phyloP scores from a whole-genome alignment of 2,888 invertebrate genomes.

The Mamestra brassicae region DNA sequence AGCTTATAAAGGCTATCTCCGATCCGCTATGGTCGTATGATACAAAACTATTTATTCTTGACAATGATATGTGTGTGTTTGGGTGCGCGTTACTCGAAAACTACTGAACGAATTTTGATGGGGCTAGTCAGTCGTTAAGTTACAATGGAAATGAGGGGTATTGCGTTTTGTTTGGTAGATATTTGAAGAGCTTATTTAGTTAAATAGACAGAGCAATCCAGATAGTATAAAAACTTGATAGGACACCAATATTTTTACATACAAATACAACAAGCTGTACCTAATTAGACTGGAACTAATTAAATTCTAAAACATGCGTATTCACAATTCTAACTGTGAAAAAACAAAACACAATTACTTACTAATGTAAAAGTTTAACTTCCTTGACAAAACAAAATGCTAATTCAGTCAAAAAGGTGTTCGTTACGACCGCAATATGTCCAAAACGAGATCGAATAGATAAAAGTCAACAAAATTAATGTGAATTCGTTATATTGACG shows the following conservation, averaged over 20 bases:
- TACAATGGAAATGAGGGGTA: neutral
- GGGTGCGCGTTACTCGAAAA: conserved; percentile 14
- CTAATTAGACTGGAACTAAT: conserved; percentile 2
- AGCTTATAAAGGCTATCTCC: conserved; percentile 51
- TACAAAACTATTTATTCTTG: conserved; percentile 43
- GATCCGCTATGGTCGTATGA: conserved; percentile 34
- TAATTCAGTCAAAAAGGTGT: conserved; percentile 65
- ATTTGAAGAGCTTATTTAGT: neutral
- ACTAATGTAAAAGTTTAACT: conserved; percentile 28
- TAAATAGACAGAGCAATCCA: neutral
- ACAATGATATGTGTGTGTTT: conserved; percentile 45
- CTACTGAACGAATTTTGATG: conserved; percentile 18
- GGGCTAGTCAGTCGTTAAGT: neutral
- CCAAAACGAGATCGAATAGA: conserved; percentile 64
- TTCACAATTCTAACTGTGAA: conserved; percentile 15
- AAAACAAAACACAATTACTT: conserved; percentile 26
- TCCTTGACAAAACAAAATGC: conserved; percentile 54
- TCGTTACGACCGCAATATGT: conserved; percentile 61
- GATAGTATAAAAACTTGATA: neutral
- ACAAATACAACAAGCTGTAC: neutral
- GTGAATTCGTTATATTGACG: conserved; percentile 75
- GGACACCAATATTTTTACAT: conserved; percentile 5
- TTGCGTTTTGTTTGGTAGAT: neutral
- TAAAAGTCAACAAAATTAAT: conserved; percentile 65
- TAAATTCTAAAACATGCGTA: conserved; percentile 20